Conservation (phyloP, 2,888 invertebrate genomes). For the Drosophila emarginata region DNA sequence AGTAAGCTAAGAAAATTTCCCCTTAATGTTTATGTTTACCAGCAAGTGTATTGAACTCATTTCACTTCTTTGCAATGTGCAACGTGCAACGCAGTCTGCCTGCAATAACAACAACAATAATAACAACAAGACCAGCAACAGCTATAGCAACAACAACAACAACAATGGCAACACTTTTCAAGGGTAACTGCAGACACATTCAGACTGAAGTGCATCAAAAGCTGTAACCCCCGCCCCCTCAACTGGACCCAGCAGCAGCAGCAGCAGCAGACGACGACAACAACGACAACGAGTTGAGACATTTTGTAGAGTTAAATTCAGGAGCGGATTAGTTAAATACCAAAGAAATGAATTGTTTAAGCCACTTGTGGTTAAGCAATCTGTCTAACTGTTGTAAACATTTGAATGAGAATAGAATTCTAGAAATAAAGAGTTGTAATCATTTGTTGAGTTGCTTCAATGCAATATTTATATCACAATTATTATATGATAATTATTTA, state of each 20-base stretch:
- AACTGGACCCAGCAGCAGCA: conserved; percentile 17
- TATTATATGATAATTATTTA: too few species aligned
- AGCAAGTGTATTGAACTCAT: conserved; percentile 76
- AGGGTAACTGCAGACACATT: conserved; percentile 78
- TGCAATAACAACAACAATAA: background rate
- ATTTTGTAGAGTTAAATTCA: conserved; percentile 17
- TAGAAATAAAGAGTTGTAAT: too few species aligned
- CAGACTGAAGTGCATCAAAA: conserved; percentile 64
- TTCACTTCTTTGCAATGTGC: conserved; percentile 37
- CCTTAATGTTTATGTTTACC: conserved; percentile 72
- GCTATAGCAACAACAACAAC: conserved; percentile 44
- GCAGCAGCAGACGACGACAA: conserved; percentile 38
- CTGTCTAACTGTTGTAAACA: background rate
- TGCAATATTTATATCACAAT: too few species aligned
- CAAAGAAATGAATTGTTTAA: background rate
- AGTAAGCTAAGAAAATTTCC: conserved; percentile 52
- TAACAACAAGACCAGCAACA: conserved; percentile 22
- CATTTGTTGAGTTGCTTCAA: too few species aligned
- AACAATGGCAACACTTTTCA: conserved; percentile 61
- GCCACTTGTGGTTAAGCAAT: background rate
- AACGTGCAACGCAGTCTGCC: conserved; percentile 48
- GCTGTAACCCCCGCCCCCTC: background rate
- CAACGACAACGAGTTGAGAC: conserved; percentile 42
- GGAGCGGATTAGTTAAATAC: background rate
- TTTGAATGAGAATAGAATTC: background rate